phyloP scores from a whole-genome alignment of 1,140 invertebrate species.

The Tachypleus tridentatus region DNA sequence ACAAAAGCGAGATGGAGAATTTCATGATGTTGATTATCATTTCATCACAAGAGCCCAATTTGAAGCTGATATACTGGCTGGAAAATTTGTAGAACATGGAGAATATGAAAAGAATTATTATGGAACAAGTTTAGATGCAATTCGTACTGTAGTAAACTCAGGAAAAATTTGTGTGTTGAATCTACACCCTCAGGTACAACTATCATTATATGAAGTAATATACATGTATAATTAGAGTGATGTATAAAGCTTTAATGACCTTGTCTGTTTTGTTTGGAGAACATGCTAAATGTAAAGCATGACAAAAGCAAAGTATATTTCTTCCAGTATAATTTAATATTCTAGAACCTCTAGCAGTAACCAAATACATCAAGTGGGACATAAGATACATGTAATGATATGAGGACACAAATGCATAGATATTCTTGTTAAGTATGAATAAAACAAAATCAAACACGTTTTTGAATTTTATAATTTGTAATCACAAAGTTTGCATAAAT shows the following conservation, averaged over 20 bases:
- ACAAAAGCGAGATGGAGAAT: conserved; percentile 34
- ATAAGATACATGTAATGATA: too few relatives aligned
- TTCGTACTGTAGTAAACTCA: conserved; percentile 37
- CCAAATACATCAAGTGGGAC: too few relatives aligned
- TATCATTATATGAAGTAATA: neutral
- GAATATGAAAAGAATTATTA: conserved; percentile 44
- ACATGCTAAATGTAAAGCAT: too few relatives aligned
- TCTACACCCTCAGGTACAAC: conserved; percentile 43
- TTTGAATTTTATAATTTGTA: too few relatives aligned
- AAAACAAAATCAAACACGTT: too few relatives aligned
- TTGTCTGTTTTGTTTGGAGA: too few relatives aligned
- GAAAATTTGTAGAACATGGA: conserved; percentile 43
- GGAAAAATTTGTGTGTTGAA: conserved; percentile 43
- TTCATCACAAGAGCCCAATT: conserved; percentile 39
- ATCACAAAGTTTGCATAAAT: too few relatives aligned
- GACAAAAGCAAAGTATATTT: too few relatives aligned
- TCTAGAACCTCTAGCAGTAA: neutral
- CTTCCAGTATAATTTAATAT: conserved; percentile 4
- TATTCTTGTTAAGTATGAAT: too few relatives aligned
- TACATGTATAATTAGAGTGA: too few relatives aligned
- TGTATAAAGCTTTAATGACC: too few relatives aligned
- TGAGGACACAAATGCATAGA: too few relatives aligned
- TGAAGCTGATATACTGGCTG: conserved; percentile 34
- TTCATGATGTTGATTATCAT: conserved; percentile 42
- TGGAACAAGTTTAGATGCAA: conserved; percentile 40